Percentiles rank a stretch among this genome's conserved stretches.
phyloP scores from a whole-genome alignment of 1,140 invertebrate genomes.

The Microplitis mediator region DNA sequence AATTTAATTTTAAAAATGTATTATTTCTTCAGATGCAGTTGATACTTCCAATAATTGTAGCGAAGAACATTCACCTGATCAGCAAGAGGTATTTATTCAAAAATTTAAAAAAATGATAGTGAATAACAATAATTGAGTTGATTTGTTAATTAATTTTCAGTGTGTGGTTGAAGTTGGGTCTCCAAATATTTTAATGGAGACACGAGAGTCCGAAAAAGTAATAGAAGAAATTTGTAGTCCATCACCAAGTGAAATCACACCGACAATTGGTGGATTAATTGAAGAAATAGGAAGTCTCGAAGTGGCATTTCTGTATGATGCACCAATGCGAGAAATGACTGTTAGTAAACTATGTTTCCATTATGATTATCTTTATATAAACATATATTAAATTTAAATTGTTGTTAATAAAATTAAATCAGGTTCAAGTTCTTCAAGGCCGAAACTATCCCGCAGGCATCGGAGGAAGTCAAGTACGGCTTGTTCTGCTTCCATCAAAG shows the following conservation, averaged over 20 bases:
- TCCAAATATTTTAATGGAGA: constrained; percentile 50
- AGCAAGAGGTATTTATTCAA: constrained; percentile 47
- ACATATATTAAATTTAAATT: not conserved
- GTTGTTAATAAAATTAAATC: not conserved
- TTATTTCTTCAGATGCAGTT: constrained; percentile 43
- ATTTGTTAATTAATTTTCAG: constrained; percentile 31
- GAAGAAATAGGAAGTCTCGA: constrained; percentile 78
- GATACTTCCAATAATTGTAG: constrained; percentile 43
- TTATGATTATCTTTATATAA: not conserved
- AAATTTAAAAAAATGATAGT: not conserved
- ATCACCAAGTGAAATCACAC: constrained; percentile 48
- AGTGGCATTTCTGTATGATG: constrained; percentile 86
- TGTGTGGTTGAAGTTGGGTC: constrained; percentile 58
- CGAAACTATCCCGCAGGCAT: constrained; percentile 76
- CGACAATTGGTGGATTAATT: constrained; percentile 44
- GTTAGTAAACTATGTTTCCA: constrained; percentile 52
- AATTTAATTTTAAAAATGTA: not conserved
- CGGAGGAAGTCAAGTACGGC: constrained; percentile 80
- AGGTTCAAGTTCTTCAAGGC: constrained; percentile 83
- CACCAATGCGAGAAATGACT: constrained; percentile 87
- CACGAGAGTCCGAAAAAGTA: constrained; percentile 51
- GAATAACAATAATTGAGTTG: not conserved
- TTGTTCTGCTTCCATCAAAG: constrained; percentile 86
- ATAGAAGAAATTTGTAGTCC: constrained; percentile 46
- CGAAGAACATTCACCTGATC: constrained; percentile 51